Conservation (phyloP, 2,797 vertebrate genomes). For the Cirrhinus molitorella region DNA sequence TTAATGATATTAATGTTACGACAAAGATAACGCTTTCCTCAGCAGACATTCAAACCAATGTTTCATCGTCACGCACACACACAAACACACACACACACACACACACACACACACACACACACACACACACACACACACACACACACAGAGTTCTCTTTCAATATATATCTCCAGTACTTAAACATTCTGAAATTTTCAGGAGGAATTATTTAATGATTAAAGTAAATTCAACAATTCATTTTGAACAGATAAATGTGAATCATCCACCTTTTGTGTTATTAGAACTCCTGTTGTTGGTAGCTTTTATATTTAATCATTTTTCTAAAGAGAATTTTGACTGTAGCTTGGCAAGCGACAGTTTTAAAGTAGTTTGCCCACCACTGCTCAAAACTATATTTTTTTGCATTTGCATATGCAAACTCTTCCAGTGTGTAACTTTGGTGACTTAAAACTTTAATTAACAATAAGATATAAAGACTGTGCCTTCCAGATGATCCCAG, state of each 20-base stretch:
- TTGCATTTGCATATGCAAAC: neutral
- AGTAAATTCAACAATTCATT: neutral
- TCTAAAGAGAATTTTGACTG: neutral
- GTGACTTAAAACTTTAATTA: neutral
- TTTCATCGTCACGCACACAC: no score
- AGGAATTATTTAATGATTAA: neutral
- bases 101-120: no score
- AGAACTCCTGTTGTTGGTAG: neutral
- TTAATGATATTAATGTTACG: no score
- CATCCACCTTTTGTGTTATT: neutral
- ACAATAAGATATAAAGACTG: neutral
- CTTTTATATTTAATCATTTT: neutral
- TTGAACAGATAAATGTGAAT: neutral
- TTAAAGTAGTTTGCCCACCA: neutral
- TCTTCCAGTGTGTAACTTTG: neutral
- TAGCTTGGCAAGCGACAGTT: neutral
- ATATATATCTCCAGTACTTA: neutral
- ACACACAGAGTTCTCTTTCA: no score
- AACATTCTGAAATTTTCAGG: neutral
- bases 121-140: no score
- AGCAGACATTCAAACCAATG: no score
- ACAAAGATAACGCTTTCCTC: no score
- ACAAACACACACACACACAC: no score
- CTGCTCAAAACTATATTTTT: neutral
- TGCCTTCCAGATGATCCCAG: neutral